Base-by-base conservation (phyloP, 2,797 vertebrate species). In the Coendou prehensilis region DNA sequence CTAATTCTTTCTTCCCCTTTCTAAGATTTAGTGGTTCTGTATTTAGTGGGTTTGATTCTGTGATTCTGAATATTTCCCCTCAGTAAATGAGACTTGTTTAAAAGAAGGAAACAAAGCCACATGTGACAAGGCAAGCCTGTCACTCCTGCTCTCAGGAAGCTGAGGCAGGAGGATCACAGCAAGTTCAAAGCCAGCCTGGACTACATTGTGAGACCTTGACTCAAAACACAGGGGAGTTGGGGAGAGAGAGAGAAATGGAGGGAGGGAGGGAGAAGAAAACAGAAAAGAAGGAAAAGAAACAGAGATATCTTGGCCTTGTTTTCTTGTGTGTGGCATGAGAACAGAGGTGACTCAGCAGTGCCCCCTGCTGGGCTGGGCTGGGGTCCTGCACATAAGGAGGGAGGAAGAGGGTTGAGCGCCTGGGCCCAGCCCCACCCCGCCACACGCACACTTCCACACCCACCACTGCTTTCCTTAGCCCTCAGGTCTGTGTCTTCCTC, bases 341-440 rank as follows among this genome's bases (percentile, higher is more conserved):
- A 97, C 97, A 97, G 95, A 95, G 96, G 97, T 97, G 96, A 82
- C 96, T 95, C 94, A 93, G 90, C 96, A 95, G 45, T 30, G 56
- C 15, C 10, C 52, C 79, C 79, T 7, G 2, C 23, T 10, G 10
- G 56, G 6, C 9, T 1, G 37, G 59, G 26, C 3, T 26, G 80
- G 15, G 76, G 15, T 33, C 4, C 17, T 33, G 47, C 0, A 6
- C 50, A 28, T 2, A n/a, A 18, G 9, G 52, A 54, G 54, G 33
- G 50, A 15, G 22, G 50, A 64, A 30, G 54, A 17, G 11, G 6
- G 4, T 2, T 37, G 18, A 52, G 33, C 63, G 17, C 33, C 22
- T 17, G 41, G 63, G 45, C 50, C 71, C 45, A 73, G 75, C 41
- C 81, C 41, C 22, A 45, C 23, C 37, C 41, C n/a, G n/a, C 18